Evolutionary conservation across 2,113 vertebrate genomes (phyloP).

Genomic region (Tympanuchus pallidicinctus): DNA sequence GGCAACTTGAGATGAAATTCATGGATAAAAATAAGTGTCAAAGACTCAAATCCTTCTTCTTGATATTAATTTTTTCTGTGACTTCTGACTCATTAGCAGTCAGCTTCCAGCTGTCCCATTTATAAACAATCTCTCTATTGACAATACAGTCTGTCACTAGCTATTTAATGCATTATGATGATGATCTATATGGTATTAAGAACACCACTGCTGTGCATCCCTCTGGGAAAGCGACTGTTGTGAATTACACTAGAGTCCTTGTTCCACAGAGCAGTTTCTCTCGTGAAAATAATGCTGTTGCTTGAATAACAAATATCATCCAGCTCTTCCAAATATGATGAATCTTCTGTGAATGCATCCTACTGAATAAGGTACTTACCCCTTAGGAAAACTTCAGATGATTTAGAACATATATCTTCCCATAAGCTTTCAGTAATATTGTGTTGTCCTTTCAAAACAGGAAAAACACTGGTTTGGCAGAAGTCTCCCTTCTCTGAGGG

Average conservation of each 20-base stretch:
- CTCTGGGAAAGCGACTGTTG: constrained; percentile 14
- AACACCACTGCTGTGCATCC: not conserved
- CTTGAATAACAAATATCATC: not conserved
- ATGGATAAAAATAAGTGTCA: constrained; percentile 19
- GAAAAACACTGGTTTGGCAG: not conserved
- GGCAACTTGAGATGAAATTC: not conserved
- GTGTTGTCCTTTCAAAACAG: not conserved
- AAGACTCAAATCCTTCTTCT: constrained; percentile 1
- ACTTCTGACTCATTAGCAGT: constrained; percentile 49
- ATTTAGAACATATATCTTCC: not conserved
- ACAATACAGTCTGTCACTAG: constrained; percentile 66
- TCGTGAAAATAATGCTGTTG: not conserved
- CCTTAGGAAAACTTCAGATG: not conserved
- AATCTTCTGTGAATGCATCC: not conserved
- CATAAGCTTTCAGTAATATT: not conserved
- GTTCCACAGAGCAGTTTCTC: not conserved
- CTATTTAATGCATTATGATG: constrained; percentile 55
- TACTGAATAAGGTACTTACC: not conserved
- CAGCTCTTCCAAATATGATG: not conserved
- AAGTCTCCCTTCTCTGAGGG: not conserved
- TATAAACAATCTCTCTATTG: constrained; percentile 68
- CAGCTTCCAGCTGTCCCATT: constrained; percentile 56
- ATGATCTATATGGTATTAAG: constrained; percentile 47
- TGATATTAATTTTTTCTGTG: constrained; percentile 23
- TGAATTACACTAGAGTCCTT: not conserved